Base-by-base conservation (phyloP, 2,113 vertebrate genomes). In the Corythoichthys haematopterus region DNA sequence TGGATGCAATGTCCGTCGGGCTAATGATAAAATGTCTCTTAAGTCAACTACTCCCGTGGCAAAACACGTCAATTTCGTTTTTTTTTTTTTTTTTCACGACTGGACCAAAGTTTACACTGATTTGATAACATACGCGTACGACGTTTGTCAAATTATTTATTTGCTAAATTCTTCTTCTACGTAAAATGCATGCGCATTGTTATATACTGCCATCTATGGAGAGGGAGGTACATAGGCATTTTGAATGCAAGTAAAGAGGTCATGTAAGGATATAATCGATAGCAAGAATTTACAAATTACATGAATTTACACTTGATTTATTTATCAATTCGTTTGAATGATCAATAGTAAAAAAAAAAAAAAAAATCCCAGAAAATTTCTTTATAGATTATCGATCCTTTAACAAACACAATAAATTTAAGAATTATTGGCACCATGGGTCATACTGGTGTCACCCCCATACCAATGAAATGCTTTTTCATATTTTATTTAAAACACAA, bases 121-220 rank as follows among this genome's bases (percentile, higher is more conserved):
- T 28, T 61, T 45, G 38, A 45, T 28, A 6, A 46, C 15, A 12
- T 11, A 2, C 11, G 1, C 3, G 10, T 2, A n/a, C 6, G 28
- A n/a, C 20, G 43, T 45, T 20, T 28, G 2, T 46, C 20, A 12
- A 62, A 62, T 13, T 33, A 61, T 43, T 43, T 12, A 33, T 46
- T 33, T 0, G 6, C 2, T 13, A 46, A 3, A 62, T 38, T 70
- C 46, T 68, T 47, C 28, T 50, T 62, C 43, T 48, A 43, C 58
- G 38, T 0, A 43, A 12, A 5, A 15, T 56, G 28, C 10, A 7
- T 12, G 2, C 6, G 16, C 37, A 45, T 40, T n/a, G n/a, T 8
- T 47, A 13, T 46, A 4, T 65, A 68, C 43, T n/a, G 64, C 64
- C 75, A 58, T 43, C 73, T 72, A 16, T 35, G 37, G 72, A 52